phyloP scores from a whole-genome alignment of 2,888 invertebrate species.

The Homarus gammarus region DNA sequence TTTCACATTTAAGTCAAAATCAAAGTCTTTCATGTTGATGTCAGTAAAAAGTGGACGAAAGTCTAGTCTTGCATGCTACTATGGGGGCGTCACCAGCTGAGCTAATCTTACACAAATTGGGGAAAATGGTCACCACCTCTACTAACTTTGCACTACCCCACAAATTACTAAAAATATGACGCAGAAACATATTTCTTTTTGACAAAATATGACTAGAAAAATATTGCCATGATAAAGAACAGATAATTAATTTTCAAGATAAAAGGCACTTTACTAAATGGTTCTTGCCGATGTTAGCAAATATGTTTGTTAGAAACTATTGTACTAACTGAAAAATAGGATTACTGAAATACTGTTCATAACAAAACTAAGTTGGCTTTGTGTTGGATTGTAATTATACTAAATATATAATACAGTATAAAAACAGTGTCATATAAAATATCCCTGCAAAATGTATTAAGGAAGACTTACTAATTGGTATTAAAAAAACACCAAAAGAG shows the following conservation, averaged over 20 bases:
- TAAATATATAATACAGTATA: not conserved
- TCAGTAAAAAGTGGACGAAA: too few species aligned
- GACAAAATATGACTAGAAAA: constrained; percentile 5
- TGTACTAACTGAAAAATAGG: not conserved
- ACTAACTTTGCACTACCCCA: not conserved
- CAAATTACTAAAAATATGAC: not conserved
- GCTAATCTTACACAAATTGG: too few species aligned
- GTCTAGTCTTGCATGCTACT: too few species aligned
- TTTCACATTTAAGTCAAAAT: too few species aligned
- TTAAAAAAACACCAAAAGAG: not conserved
- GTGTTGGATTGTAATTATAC: not conserved
- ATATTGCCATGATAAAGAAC: not conserved
- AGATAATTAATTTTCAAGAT: not conserved
- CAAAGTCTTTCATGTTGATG: too few species aligned
- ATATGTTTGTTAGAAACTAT: not conserved
- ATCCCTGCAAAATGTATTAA: not conserved
- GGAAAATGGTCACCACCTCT: constrained; percentile 6
- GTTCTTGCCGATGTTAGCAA: not conserved
- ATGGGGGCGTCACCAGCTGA: too few species aligned
- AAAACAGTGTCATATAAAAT: not conserved
- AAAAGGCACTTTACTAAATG: not conserved
- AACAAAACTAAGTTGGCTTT: not conserved
- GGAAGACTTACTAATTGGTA: not conserved
- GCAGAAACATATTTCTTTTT: not conserved
- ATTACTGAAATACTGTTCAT: not conserved